Base-by-base conservation (phyloP, 2,888 invertebrate genomes). In the Isotomurus palustris region DNA sequence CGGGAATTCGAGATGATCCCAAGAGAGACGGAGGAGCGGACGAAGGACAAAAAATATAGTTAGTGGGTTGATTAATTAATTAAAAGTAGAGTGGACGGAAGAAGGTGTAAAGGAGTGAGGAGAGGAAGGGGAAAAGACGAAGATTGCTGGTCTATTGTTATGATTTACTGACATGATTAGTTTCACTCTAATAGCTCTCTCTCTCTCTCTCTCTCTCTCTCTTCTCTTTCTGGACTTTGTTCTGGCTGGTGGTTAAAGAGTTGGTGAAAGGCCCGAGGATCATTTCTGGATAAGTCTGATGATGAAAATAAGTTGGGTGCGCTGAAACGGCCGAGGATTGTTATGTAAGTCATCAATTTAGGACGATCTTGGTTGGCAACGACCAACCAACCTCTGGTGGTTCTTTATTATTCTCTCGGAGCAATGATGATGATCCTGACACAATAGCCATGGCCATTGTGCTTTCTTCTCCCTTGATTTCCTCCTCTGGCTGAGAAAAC, bases 321-420 rank as follows among this genome's bases (percentile, higher is more conserved):
- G 47, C 8, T 14, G 47, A 24, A 28, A 28, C n/a, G 17, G 28
- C 10, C 5, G 3, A 2, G 25, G 17, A 50, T 50, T 50, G 50
- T 50, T 10, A 50, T 50, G 38, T 38, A 50, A 50, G 40, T 40
- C 50, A 50, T 50, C 50, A 50, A 50, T 50, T 50, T 50, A 50
- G 25, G 49, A 35, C 22, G 21, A 12, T 24, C 6, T 5, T n/a
- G 6, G 40, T 19, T 14, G 40, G 19, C 5, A 19, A 40, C 19
- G 12, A 17, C 17, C 10, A 40, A 17, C 10, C 12, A 19, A 35
- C 28, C 24, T 49, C 19, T 49, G 25, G 47, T 28, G 21, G 24
- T 27, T 6, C 17, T 43, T 43, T 43, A 43, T 10, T 43, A 43
- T 10, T 3, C 22, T 43, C 21, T 43, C 12, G 17, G 27, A 50